phyloP scores from a whole-genome alignment of 2,113 vertebrate species.

The Hyla sarda region DNA sequence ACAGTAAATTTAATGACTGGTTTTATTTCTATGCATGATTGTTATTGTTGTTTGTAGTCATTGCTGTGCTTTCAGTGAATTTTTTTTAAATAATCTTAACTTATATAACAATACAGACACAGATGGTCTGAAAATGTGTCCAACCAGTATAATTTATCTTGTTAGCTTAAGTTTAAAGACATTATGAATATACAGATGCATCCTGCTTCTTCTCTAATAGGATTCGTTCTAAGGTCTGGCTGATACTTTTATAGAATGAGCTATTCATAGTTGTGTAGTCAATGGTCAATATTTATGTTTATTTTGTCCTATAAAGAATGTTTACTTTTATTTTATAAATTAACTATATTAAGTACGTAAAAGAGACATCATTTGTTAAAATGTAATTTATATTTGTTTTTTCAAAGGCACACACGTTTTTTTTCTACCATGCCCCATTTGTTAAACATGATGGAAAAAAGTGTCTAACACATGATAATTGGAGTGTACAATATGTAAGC shows the following conservation, averaged over 20 bases:
- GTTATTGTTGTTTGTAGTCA: neutral
- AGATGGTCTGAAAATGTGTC: slow-evolving; percentile 2
- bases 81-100: neutral
- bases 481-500: no score
- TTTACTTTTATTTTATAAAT: no score
- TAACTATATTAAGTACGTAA: no score
- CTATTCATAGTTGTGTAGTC: neutral
- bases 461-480: no score
- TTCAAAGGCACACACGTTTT: no score
- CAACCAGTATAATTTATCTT: slow-evolving; percentile 20
- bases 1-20: neutral
- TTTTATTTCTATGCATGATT: neutral
- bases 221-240: neutral
- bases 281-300: neutral
- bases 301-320: no score
- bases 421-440: no score
- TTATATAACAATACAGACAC: slow-evolving; percentile 1
- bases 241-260: neutral
- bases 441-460: no score
- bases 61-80: neutral
- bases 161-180: neutral
- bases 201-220: neutral
- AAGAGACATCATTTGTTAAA: no score
- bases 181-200: slow-evolving; percentile 17
- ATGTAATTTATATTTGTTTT: no score